These are phyloP conservation scores for Todiramphus saurophagus DNA, from an alignment of 2,113 vertebrate species.

Conservation along the genomic window DNA sequence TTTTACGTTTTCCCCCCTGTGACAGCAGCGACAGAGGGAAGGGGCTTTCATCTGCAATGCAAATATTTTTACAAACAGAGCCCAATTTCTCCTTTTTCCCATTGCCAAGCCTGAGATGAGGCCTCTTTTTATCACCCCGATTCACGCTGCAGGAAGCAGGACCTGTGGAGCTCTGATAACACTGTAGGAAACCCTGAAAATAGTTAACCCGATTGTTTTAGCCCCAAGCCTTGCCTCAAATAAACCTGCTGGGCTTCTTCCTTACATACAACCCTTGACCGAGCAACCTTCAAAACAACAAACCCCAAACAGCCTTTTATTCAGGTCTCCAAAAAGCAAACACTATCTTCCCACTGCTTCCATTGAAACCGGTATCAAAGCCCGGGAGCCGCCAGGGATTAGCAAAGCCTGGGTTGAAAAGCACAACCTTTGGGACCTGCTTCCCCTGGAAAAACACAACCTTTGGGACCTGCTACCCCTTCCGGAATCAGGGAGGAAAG, in stretches of 20 bases:
- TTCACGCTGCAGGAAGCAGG: not conserved
- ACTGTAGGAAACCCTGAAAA: not conserved
- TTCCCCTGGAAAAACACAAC: not conserved
- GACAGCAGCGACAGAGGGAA: not conserved
- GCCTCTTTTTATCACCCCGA: not conserved
- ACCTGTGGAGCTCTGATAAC: conserved; percentile 43
- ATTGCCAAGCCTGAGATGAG: not conserved
- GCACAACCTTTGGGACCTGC: not conserved
- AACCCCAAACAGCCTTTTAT: not conserved
- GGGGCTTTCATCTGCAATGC: not conserved
- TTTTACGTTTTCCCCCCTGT: not conserved
- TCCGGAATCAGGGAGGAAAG: no score
- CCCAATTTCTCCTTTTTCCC: not conserved
- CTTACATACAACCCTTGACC: not conserved
- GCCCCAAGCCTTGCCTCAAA: conserved; percentile 13
- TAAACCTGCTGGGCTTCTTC: conserved; percentile 48
- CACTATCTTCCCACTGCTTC: not conserved
- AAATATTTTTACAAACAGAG: not conserved
- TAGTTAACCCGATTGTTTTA: not conserved
- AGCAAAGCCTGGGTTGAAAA: not conserved
- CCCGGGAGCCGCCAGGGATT: not conserved
- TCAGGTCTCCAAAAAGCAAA: not conserved
- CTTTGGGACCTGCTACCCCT: no score
- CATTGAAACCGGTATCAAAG: not conserved
- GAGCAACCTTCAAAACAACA: not conserved